Conservation (phyloP, 2,888 invertebrate genomes). For the Caenorhabditis zanzibari region DNA sequence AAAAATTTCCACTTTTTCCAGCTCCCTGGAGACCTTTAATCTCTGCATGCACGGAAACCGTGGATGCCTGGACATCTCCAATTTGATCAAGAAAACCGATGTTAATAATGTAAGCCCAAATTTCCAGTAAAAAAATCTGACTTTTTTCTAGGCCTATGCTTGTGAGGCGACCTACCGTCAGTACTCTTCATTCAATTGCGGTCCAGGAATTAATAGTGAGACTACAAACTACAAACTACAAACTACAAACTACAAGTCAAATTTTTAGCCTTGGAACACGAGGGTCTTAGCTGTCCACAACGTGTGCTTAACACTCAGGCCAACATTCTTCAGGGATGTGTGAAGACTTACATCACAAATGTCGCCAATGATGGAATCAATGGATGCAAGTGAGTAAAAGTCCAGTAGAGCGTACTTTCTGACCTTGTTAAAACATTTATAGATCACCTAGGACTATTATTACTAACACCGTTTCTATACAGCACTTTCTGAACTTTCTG, state of each 20-base stretch:
- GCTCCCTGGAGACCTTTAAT: constrained; percentile 69
- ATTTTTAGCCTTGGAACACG: constrained; percentile 67
- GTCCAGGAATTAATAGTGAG: constrained; percentile 72
- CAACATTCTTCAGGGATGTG: constrained; percentile 63
- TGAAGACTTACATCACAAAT: constrained; percentile 61
- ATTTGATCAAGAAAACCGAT: constrained; percentile 66
- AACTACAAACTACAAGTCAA: not conserved
- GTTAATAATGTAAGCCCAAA: constrained; percentile 65
- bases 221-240: not conserved
- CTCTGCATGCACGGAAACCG: constrained; percentile 65
- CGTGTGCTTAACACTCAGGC: constrained; percentile 57
- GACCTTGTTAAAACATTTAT: no score
- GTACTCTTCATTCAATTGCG: constrained; percentile 72
- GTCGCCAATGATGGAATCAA: constrained; percentile 63
- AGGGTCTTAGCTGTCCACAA: constrained; percentile 67
- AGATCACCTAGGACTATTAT: no score
- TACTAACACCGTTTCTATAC: no score
- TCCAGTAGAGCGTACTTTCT: no score
- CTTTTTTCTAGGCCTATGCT: constrained; percentile 62
- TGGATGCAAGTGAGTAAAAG: constrained; percentile 63
- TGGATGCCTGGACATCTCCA: constrained; percentile 64
- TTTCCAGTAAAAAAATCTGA: no score
- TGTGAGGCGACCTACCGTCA: constrained; percentile 64
- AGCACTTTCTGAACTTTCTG: no score
- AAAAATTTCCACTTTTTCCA: no score